Base-by-base conservation (phyloP, 1,140 invertebrate species). In the Chymomyza costata region DNA sequence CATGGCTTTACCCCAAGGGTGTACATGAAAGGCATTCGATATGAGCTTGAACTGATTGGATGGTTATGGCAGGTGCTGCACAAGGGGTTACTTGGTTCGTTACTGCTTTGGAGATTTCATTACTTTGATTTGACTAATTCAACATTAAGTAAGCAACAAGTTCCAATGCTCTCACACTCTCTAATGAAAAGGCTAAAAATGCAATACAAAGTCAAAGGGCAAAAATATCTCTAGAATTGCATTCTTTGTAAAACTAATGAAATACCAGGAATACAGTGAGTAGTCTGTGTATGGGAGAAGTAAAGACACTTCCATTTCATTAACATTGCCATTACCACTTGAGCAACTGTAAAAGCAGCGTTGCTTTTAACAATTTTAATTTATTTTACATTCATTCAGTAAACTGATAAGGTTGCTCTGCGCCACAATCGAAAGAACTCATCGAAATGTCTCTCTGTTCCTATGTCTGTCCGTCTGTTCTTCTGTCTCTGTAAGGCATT, bases 321-420 rank as follows among this genome's bases (percentile, higher is more conserved):
- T 78, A 78, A 80, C 71, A 58, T 70, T 15, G 55, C 71, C 73
- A 78, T 78, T 78, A 78, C 73, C 71, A 78, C 71, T 78, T 78
- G 63, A 64, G 31, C n/a, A n/a, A n/a, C n/a, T n/a, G n/a, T n/a
- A 64, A 56, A 56, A 64, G 61, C 34, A 80, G 67, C 47, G 48
- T 49, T 61, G 65, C 65, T 76, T 74, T 76, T 65, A 69, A 76
- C 70, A 67, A 66, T 78, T 78, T 58, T 55, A 51, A 78, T 78
- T 78, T 80, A 81, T 73, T 81, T 81, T 55, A 68, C 68, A 80
- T 80, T 81, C 60, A 70, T 65, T 61, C 55, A 60, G 67, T 50
- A 57, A 80, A 61, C 68, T 55, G 68, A 80, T 73, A 81, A 73
- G 64, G 74, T 60, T 41, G 34, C 38, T 46, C 35, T 25, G 40